These are phyloP conservation scores for Sericinus montela DNA, from an alignment of 2,888 invertebrate genomes.

Conservation along the genomic window DNA sequence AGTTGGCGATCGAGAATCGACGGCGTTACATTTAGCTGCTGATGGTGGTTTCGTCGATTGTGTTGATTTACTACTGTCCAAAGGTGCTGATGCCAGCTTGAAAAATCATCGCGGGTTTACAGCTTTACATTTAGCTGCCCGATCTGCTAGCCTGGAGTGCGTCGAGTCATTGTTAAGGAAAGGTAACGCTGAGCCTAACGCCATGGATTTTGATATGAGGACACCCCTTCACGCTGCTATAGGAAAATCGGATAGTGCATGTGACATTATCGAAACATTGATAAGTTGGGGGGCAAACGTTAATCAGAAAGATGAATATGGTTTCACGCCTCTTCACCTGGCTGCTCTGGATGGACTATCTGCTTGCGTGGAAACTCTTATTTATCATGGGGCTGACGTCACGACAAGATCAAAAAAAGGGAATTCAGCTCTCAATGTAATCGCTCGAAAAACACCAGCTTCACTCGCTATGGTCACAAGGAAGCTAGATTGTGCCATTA, in stretches of 20 bases:
- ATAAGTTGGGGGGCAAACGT: constrained; percentile 90
- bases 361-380: constrained; percentile 90
- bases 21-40: constrained; percentile 91
- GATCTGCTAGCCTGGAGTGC: constrained; percentile 88
- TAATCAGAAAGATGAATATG: constrained; percentile 91
- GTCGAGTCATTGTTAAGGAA: constrained; percentile 87
- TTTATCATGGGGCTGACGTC: constrained; percentile 93
- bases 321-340: constrained; percentile 91
- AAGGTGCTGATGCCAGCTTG: constrained; percentile 86
- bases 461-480: constrained; percentile 90
- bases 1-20: constrained; percentile 86
- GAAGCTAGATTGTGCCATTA: constrained; percentile 89
- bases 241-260: constrained; percentile 89
- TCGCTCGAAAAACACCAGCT: constrained; percentile 91
- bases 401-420: constrained; percentile 93
- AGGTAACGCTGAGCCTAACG: constrained; percentile 88
- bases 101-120: constrained; percentile 90
- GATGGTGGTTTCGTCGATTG: constrained; percentile 92
- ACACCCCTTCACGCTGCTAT: constrained; percentile 91
- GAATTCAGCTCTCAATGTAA: constrained; percentile 90
- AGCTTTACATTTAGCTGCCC: constrained; percentile 90
- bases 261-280: constrained; percentile 88
- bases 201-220: constrained; percentile 88
- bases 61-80: constrained; percentile 84
- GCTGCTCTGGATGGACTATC: constrained; percentile 92